phyloP scores from a whole-genome alignment of 1,140 invertebrate genomes.

The Sogatella furcifera region DNA sequence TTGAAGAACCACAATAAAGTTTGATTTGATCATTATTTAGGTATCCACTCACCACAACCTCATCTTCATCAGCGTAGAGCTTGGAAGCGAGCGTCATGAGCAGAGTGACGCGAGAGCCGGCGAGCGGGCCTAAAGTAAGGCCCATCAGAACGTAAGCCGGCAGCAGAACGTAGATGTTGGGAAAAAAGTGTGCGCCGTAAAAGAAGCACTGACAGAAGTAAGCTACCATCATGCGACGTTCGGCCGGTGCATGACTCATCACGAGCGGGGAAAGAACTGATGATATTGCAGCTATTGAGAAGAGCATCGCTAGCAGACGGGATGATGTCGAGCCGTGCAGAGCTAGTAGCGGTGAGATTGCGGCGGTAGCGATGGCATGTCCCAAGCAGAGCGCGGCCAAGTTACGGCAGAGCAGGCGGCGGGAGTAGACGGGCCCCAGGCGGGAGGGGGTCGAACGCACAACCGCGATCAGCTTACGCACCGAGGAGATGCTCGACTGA shows the following conservation, averaged over 20 bases:
- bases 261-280: constrained; percentile 40
- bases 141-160: constrained; percentile 49
- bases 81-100: constrained; percentile 45
- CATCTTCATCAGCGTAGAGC: constrained; percentile 41
- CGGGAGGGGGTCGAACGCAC: constrained; percentile 30
- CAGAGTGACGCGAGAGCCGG: constrained; percentile 42
- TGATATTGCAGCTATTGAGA: constrained; percentile 39
- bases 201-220: constrained; percentile 43
- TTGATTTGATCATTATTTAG: too few species aligned
- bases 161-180: constrained; percentile 45
- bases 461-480: constrained; percentile 49
- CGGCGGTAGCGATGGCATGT: constrained; percentile 46
- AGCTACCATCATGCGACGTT: too few species aligned
- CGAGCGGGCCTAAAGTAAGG: constrained; percentile 39
- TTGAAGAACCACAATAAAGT: too few species aligned
- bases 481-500: constrained; percentile 47
- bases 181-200: constrained; percentile 45
- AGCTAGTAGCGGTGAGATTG: constrained; percentile 48
- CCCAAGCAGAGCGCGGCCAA: constrained; percentile 44
- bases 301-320: constrained; percentile 39
- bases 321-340: constrained; percentile 35
- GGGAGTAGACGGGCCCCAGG: constrained; percentile 33
- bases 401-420: constrained; percentile 35
- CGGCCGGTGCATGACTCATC: constrained; percentile 21
- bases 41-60: constrained; percentile 28